Evolutionary conservation across 2,888 invertebrate genomes (phyloP), one percentile per base, ranked within the genome.

Genomic region (Hemithea aestivaria): DNA sequence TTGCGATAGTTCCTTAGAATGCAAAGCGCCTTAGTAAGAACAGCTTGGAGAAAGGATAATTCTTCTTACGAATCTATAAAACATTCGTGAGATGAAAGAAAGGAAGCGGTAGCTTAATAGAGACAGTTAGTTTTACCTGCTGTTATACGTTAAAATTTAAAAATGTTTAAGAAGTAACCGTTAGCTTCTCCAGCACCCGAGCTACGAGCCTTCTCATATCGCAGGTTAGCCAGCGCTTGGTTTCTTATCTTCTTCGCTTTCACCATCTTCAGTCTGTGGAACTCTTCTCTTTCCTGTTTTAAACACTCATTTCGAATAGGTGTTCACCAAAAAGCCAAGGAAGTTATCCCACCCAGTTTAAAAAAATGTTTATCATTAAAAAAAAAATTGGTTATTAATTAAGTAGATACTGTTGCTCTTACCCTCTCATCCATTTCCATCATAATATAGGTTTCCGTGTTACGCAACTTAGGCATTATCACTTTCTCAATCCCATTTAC

Each of bases 401-500:
- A n/a, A n/a, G n/a, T n/a, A n/a, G n/a, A n/a, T n/a, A n/a, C n/a
- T n/a, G n/a, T 16, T 5, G 16, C 3, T 11, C 8, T 40, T 64
- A 87, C 87, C 69, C 79, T 68, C 60, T 87, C 87, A 43, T 85
- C 87, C 71, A 87, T 79, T 69, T 87, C 87, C 52, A 65, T 75
- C 33, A 72, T 45, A 40, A 87, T 87, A 47, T 87, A 87, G 25
- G 40, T 67, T 67, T 85, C 81, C 2, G 87, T 87, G 36, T 84
- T 85, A 6, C 61, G 60, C 29, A 87, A 54, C 47, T 85, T 84
- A 2, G 87, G 87, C 64, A 87, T 66, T 7, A 85, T 87, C 0
- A 84, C 79, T 61, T 87, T 87, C 55, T 85, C 84, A 33, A 87
- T 87, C 1, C 84, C 85, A 38, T 87, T 85, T 6, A 84, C 77